A percentile compares a stretch with the other conserved stretches of the same genome.
These are phyloP conservation scores for Cynoglossus semilaevis DNA, from an alignment of 2,113 vertebrate species.

Conservation along the genomic window DNA sequence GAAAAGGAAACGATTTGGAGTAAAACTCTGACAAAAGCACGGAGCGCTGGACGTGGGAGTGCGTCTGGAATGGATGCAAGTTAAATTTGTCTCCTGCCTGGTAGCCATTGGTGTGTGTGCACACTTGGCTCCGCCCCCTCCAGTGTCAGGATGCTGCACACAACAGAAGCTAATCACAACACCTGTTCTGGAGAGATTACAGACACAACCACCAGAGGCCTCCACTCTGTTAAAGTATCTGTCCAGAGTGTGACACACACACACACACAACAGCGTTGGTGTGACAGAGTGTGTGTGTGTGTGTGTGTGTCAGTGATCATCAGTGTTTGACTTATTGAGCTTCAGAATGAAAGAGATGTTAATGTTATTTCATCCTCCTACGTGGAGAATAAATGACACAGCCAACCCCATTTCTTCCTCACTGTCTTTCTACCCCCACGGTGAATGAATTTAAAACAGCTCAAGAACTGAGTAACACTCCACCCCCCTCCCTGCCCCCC, in stretches of 20 bases:
- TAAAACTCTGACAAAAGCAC: slow-evolving; percentile 35
- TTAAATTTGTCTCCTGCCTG: slow-evolving; percentile 44
- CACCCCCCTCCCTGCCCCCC: slow-evolving; percentile 39
- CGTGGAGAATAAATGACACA: slow-evolving; percentile 63
- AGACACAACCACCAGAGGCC: slow-evolving; percentile 50
- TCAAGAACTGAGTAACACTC: slow-evolving; percentile 54
- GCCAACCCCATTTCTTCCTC: slow-evolving; percentile 39
- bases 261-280: background rate
- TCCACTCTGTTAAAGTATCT: slow-evolving; percentile 59
- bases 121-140: slow-evolving; percentile 40
- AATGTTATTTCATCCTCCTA: slow-evolving; percentile 63
- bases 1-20: slow-evolving; percentile 13
- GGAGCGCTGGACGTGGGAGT: slow-evolving; percentile 15
- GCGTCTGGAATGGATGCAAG: slow-evolving; percentile 23
- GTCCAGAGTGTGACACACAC: slow-evolving; percentile 30
- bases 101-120: slow-evolving; percentile 37
- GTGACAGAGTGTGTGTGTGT: background rate
- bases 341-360: slow-evolving; percentile 66
- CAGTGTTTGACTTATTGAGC: slow-evolving; percentile 57
- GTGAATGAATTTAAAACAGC: slow-evolving; percentile 65
- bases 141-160: slow-evolving; percentile 59
- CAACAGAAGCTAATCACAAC: slow-evolving; percentile 61
- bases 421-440: slow-evolving; percentile 21
- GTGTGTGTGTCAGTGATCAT: slow-evolving; percentile 39
- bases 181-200: slow-evolving; percentile 71